Percentiles rank a stretch among this genome's conserved stretches.
These are phyloP conservation scores for Yponomeuta malinellus DNA, from an alignment of 2,888 invertebrate species.

Conservation along the genomic window DNA sequence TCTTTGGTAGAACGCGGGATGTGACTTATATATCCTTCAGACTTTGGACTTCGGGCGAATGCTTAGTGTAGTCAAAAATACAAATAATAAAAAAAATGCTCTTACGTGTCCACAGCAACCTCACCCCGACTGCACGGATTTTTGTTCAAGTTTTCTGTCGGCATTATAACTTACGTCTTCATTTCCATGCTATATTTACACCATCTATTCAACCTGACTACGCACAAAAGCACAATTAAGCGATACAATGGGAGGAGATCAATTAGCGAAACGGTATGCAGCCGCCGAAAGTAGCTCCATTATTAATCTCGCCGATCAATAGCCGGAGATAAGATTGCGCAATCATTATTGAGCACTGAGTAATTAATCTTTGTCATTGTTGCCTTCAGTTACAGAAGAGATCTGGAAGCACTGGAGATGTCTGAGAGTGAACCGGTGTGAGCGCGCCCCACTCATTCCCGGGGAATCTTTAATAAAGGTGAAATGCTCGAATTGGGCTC, in stretches of 20 bases:
- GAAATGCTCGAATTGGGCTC: background rate
- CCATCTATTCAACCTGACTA: background rate
- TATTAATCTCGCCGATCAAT: slow-evolving; percentile 36
- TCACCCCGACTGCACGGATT: too few species aligned
- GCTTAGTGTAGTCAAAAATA: too few species aligned
- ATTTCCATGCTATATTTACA: background rate
- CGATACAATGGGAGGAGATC: background rate
- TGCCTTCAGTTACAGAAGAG: slow-evolving; percentile 45
- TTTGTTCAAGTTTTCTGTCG: too few species aligned
- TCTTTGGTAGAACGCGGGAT: too few species aligned
- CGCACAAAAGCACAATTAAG: background rate
- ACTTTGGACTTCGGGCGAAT: too few species aligned
- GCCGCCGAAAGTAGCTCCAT: background rate
- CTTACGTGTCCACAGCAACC: too few species aligned
- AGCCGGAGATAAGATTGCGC: slow-evolving; percentile 50
- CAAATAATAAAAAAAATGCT: too few species aligned
- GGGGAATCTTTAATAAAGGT: background rate
- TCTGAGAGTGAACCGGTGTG: background rate
- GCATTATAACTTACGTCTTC: background rate
- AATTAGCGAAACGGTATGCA: background rate
- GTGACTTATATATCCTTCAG: too few species aligned
- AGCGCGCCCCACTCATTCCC: background rate
- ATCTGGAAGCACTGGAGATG: background rate
- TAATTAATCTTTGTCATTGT: slow-evolving; percentile 66
- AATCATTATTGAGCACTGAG: slow-evolving; percentile 47